Base-by-base conservation (phyloP, 2,888 invertebrate species). In the Troilus luridus region DNA sequence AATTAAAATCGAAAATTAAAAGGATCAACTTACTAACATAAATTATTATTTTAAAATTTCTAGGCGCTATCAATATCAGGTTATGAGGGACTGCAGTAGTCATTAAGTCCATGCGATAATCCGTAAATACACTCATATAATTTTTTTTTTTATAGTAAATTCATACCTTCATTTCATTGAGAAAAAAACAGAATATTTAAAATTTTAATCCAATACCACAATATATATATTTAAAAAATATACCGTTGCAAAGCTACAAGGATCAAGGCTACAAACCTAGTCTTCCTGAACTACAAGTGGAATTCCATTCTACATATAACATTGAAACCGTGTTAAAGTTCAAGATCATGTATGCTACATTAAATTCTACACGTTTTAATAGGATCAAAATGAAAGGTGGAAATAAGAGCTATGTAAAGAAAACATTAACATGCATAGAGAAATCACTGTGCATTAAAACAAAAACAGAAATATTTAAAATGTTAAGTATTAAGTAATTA, bases 271-370 rank as follows among this genome's bases (percentile, higher is more conserved):
- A 17, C 72, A 77, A 77, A 27, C 27, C 72, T 27, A 77, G 72
- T 41, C 72, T 77, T 77, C 72, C 41, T 77, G 27, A 77, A 77
- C 17, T 8, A 19, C 41, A 77, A 77, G 17, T 41, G 14, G 27
- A 77, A 77, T 77, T 77, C 27, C 72, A 77, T 41, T 77, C 11
- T 27, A 77, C 72, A 77, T 77, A 77, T 77, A 77, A 41, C 72
- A 41, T 77, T 27, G 72, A 77, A 41, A 77, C 7, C 8, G 14
- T 67, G 14, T 77, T 77, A 41, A 77, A 77, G 72, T 77, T 77
- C 72, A 77, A 77, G 72, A 77, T 7, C 72, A 10, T 17, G 2
- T 19, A 6, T 41, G 17, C 19, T 41, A 41, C 1, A 41, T 17
- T 19, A 6, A 77, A 27, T 77, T 17, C 8, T 41, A 77, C 17